Evolutionary conservation across 2,113 vertebrate species (phyloP).

Genomic region (Mastomys natalensis): DNA sequence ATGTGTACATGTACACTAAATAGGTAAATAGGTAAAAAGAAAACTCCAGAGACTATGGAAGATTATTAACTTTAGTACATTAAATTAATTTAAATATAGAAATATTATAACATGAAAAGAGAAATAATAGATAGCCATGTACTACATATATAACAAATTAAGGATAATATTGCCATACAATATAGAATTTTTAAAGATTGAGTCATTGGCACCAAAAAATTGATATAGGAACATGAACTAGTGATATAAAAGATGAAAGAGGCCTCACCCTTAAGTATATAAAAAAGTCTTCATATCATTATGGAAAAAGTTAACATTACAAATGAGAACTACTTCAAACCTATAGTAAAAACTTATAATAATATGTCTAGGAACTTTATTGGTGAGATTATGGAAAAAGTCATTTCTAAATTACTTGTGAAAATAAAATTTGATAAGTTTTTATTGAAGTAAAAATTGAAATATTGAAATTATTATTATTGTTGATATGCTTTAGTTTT

Average conservation of each 20-base stretch:
- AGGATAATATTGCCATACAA: not conserved
- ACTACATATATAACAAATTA: not conserved
- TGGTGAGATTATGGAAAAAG: not conserved
- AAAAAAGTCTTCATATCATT: not conserved
- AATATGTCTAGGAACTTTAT: not conserved
- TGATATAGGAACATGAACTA: not conserved
- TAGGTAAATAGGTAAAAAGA: not conserved
- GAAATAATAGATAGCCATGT: not conserved
- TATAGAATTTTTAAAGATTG: not conserved
- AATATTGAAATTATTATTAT: not conserved
- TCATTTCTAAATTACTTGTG: not conserved
- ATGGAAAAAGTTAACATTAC: not conserved
- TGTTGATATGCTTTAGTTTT: not conserved
- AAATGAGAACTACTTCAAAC: not conserved
- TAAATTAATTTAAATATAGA: not conserved
- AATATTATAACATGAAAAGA: not conserved
- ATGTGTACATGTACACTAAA: not conserved
- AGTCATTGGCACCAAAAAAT: not conserved
- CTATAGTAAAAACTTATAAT: constrained; percentile 26
- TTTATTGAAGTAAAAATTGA: not conserved
- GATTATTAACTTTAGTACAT: not conserved
- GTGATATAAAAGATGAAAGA: not conserved
- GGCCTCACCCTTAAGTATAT: not conserved
- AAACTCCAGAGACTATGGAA: not conserved
- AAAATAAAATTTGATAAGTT: not conserved